These are phyloP conservation scores for Pollenia griseotomentosa DNA, from an alignment of 2,888 invertebrate genomes.

Conservation along the genomic window DNA sequence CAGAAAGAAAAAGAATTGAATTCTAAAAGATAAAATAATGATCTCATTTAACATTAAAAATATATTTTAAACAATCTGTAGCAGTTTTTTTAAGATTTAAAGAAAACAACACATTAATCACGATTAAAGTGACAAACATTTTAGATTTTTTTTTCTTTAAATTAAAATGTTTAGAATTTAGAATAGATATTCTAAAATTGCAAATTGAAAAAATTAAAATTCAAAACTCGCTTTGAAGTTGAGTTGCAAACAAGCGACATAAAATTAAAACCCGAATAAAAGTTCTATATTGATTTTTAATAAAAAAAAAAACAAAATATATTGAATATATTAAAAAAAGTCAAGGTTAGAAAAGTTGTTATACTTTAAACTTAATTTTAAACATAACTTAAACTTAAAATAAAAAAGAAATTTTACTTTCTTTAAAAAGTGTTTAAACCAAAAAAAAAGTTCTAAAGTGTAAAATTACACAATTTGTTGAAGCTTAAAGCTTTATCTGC, in stretches of 20 bases:
- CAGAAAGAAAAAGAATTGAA: constrained; percentile 42
- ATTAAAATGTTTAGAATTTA: constrained; percentile 59
- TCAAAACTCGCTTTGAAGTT: constrained; percentile 60
- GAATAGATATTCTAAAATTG: constrained; percentile 2
- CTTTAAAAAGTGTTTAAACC: constrained; percentile 15
- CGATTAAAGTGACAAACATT: constrained; percentile 32
- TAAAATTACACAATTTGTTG: background rate
- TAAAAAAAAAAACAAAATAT: background rate
- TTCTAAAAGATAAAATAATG: constrained; percentile 55
- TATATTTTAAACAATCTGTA: constrained; percentile 38
- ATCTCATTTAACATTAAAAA: constrained; percentile 66
- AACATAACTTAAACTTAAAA: constrained; percentile 42
- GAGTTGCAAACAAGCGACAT: constrained; percentile 23
- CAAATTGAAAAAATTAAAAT: constrained; percentile 42
- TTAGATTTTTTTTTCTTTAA: background rate
- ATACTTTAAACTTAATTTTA: constrained; percentile 8
- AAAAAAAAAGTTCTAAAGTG: constrained; percentile 4
- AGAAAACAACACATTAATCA: constrained; percentile 54
- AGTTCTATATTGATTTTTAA: constrained; percentile 33
- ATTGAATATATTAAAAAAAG: constrained; percentile 58
- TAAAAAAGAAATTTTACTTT: constrained; percentile 25
- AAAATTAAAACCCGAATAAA: constrained; percentile 34
- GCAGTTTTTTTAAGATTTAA: constrained; percentile 18
- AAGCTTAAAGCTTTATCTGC: constrained; percentile 2
- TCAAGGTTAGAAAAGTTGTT: constrained; percentile 81